A percentile compares a stretch with the other conserved stretches of the same genome.
These are phyloP conservation scores for Hermatobates lingyangjiaoensis DNA, from an alignment of 1,140 invertebrate species.

Conservation along the genomic window DNA sequence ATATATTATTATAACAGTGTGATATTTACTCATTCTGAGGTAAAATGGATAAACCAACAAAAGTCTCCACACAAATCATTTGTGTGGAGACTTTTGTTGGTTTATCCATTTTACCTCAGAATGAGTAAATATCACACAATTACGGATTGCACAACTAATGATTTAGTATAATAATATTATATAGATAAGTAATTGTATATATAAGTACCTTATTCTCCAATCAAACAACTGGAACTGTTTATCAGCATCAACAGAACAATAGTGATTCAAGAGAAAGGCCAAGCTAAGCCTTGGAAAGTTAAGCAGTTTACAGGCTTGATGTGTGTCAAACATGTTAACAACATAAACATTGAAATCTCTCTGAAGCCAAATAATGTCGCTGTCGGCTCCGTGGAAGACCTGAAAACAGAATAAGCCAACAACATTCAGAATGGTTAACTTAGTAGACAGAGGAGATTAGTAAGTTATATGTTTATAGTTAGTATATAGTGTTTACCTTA, in stretches of 20 bases:
- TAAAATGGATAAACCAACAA: too few species aligned
- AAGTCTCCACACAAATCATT: neutral
- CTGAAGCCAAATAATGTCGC: constrained; percentile 86
- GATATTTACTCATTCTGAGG: too few species aligned
- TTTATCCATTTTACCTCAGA: neutral
- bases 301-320: constrained; percentile 63
- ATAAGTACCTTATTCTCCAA: constrained; percentile 71
- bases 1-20: too few species aligned
- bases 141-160: neutral
- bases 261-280: constrained; percentile 55
- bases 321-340: constrained; percentile 95
- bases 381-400: constrained; percentile 84
- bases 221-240: constrained; percentile 89
- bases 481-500: neutral
- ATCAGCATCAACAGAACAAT: constrained; percentile 59
- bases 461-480: too few species aligned
- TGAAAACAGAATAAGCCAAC: constrained; percentile 20
- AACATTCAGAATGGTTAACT: constrained; percentile 7
- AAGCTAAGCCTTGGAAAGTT: constrained; percentile 54
- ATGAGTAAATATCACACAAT: neutral
- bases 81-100: neutral
- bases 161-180: neutral
- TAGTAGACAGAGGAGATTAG: too few species aligned
- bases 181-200: neutral
- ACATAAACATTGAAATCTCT: constrained; percentile 86